Percentiles rank a stretch among this genome's conserved stretches.
Evolutionary conservation across 2,888 invertebrate genomes (phyloP).

Genomic region (Protula sp.): DNA sequence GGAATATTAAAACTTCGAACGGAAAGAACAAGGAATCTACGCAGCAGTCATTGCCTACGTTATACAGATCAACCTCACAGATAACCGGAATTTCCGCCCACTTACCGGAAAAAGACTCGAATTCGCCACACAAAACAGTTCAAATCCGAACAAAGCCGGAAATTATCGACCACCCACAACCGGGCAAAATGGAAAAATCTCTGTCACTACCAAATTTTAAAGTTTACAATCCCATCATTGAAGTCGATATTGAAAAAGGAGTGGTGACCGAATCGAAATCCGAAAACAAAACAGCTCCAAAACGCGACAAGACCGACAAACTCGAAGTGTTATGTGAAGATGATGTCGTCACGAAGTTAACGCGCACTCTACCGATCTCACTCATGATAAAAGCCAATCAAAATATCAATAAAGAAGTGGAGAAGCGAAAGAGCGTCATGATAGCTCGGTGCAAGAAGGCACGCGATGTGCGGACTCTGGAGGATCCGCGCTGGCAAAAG

Average conservation of each 20-base stretch:
- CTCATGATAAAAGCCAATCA: constrained; percentile 15
- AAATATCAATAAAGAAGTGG: constrained; percentile 5
- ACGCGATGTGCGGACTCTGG: not conserved
- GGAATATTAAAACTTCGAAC: too few species aligned
- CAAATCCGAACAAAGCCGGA: too few species aligned
- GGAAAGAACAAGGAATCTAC: too few species aligned
- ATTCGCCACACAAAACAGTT: too few species aligned
- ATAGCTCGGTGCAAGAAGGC: not conserved
- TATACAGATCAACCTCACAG: not conserved
- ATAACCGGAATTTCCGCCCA: not conserved
- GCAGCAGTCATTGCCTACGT: not conserved
- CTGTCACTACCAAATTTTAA: not conserved
- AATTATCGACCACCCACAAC: too few species aligned
- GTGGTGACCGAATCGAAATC: not conserved
- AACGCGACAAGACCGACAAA: not conserved
- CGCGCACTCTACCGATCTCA: constrained; percentile 7
- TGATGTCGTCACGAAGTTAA: constrained; percentile 5
- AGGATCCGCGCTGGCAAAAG: not conserved
- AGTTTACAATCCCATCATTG: too few species aligned
- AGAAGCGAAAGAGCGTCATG: constrained; percentile 4
- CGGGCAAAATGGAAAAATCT: not conserved
- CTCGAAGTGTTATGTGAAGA: constrained; percentile 1
- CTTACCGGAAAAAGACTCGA: not conserved
- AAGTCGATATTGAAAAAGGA: not conserved
- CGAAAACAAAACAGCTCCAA: not conserved